These are phyloP conservation scores for Planiliza haematocheilus DNA, from an alignment of 2,113 vertebrate genomes.

Conservation along the genomic window DNA sequence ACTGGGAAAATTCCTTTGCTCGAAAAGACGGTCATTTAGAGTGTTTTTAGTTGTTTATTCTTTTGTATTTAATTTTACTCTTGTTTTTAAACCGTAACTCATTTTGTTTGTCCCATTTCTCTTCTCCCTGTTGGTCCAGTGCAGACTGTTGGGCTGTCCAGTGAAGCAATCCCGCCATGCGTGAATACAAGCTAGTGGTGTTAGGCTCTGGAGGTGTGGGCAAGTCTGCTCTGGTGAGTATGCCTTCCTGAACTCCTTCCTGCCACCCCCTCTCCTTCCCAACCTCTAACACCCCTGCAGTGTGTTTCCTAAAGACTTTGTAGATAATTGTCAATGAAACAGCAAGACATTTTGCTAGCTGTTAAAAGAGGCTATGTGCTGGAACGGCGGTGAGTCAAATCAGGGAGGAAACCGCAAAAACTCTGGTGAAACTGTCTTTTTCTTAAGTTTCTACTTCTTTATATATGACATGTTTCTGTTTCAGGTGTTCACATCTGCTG, in stretches of 20 bases:
- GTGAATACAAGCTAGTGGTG: conserved; percentile 99
- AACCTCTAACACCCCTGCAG: conserved; percentile 27
- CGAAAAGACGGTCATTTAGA: conserved; percentile 13
- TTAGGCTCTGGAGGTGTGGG: conserved; percentile 99
- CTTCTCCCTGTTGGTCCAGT: conserved; percentile 60
- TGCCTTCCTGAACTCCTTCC: conserved; percentile 34
- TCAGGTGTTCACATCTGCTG: neutral
- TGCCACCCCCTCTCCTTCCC: neutral
- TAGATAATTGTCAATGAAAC: conserved; percentile 34
- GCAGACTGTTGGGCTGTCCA: conserved; percentile 86
- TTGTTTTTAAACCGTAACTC: conserved; percentile 18
- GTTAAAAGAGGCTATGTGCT: conserved; percentile 3
- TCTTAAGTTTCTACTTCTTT: neutral
- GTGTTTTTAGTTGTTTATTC: neutral
- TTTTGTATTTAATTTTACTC: neutral
- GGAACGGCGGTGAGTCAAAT: neutral
- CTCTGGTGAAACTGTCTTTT: neutral
- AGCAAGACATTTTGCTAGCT: neutral
- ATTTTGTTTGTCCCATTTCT: conserved; percentile 27
- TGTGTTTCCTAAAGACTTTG: conserved; percentile 34
- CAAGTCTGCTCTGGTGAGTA: conserved; percentile 98
- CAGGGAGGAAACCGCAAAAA: neutral
- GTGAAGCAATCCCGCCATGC: conserved; percentile 94
- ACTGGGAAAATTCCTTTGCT: conserved; percentile 33
- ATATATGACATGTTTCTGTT: neutral